Percentiles rank a stretch among this genome's conserved stretches.
Evolutionary conservation across 2,888 invertebrate genomes (phyloP).

Genomic region (Osmoderma eremita): DNA sequence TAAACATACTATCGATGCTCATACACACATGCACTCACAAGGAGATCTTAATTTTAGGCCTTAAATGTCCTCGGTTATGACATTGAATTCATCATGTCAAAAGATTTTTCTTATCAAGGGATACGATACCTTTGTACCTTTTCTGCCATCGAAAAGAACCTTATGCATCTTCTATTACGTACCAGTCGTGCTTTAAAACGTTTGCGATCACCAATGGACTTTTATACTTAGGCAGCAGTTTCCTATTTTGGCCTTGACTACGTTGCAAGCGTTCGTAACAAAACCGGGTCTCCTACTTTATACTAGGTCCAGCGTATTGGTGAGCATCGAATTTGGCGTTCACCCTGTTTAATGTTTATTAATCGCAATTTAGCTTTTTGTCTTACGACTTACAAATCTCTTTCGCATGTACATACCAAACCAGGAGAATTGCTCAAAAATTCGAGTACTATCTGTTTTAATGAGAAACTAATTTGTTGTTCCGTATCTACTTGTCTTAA

Average conservation of each 20-base stretch:
- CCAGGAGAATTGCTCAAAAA: too few species aligned
- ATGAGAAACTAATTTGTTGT: too few species aligned
- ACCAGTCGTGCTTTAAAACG: constrained; percentile 27
- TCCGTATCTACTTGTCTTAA: too few species aligned
- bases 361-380: too few species aligned
- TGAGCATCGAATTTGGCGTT: constrained; percentile 2
- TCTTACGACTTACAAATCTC: too few species aligned
- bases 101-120: constrained; percentile 16
- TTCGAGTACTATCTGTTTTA: too few species aligned
- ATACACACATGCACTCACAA: not conserved
- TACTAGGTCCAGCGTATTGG: constrained; percentile 2
- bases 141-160: not conserved
- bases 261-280: not conserved
- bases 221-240: constrained; percentile 23
- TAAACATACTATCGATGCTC: too few species aligned
- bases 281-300: constrained; percentile 12
- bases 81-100: not conserved
- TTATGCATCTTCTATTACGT: constrained; percentile 4
- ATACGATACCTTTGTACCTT: constrained; percentile 20
- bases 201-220: constrained; percentile 19
- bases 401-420: too few species aligned
- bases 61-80: not conserved
- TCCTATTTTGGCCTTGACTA: constrained; percentile 1
- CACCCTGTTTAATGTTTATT: too few species aligned
- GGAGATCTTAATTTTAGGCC: not conserved